Percentiles rank a stretch among this genome's conserved stretches.
These are phyloP conservation scores for Hippocampus comes DNA, from an alignment of 2,113 vertebrate genomes.

Conservation along the genomic window DNA sequence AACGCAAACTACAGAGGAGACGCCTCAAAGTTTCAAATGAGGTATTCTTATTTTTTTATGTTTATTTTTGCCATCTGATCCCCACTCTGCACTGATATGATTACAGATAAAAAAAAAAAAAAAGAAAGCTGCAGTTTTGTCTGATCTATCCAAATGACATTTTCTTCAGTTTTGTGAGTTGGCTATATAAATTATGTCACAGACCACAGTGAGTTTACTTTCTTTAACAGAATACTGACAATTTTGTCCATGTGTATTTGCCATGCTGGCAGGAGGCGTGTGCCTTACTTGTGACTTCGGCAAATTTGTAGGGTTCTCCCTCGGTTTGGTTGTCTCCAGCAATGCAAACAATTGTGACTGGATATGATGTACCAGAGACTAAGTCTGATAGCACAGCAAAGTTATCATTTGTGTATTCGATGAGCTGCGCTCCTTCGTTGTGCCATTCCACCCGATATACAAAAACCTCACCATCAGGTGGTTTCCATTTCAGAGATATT, in stretches of 20 bases:
- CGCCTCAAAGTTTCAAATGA: too few species aligned
- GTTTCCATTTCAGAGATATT: conserved; percentile 26
- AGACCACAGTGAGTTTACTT: background rate
- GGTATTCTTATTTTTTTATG: too few species aligned
- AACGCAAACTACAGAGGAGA: too few species aligned
- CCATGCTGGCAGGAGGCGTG: background rate
- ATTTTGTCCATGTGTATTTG: background rate
- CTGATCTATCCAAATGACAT: too few species aligned
- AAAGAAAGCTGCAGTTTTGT: too few species aligned
- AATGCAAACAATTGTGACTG: conserved; percentile 15
- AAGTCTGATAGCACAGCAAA: conserved; percentile 18
- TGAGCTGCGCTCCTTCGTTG: background rate
- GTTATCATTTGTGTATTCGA: accelerated
- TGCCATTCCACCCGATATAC: conserved; percentile 23
- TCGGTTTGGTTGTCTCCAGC: conserved; percentile 15
- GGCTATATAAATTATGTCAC: background rate
- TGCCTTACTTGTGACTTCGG: conserved; percentile 18
- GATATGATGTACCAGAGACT: conserved; percentile 28
- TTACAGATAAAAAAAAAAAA: background rate
- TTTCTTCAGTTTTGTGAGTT: too few species aligned
- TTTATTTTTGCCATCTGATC: background rate
- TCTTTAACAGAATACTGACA: background rate
- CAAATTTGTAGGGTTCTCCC: background rate
- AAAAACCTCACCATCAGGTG: conserved; percentile 18
- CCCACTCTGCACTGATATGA: background rate